Evolutionary conservation across 2,888 invertebrate species (phyloP).

Genomic region (Charanyca ferruginea): DNA sequence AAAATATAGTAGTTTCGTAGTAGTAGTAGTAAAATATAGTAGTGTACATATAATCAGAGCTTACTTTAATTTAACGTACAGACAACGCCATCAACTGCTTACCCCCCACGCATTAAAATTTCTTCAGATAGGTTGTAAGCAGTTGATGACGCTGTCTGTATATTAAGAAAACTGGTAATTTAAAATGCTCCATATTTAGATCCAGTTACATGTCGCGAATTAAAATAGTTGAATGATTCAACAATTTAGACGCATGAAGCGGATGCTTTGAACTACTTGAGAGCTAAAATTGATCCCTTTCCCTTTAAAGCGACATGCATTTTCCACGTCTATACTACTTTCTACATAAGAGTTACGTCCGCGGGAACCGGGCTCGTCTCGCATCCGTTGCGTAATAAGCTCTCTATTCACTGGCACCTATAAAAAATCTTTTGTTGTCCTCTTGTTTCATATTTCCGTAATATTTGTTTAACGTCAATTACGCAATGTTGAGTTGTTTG

Average conservation of each 20-base stretch:
- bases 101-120: too few relatives aligned
- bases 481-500: slow-evolving; percentile 39
- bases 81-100: too few relatives aligned
- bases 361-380: slow-evolving; percentile 70
- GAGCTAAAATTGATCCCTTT: slow-evolving; percentile 70
- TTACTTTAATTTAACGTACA: slow-evolving; percentile 9
- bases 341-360: slow-evolving; percentile 73
- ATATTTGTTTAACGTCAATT: slow-evolving; percentile 51
- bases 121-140: too few relatives aligned
- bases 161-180: slow-evolving; percentile 26
- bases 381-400: slow-evolving; percentile 73
- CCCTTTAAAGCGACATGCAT: slow-evolving; percentile 62
- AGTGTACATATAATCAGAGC: background rate
- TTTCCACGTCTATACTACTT: slow-evolving; percentile 70
- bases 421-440: slow-evolving; percentile 64
- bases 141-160: too few relatives aligned
- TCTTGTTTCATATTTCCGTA: slow-evolving; percentile 54
- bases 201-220: slow-evolving; percentile 56
- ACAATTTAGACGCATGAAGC: slow-evolving; percentile 52
- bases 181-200: slow-evolving; percentile 48
- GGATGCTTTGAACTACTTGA: slow-evolving; percentile 66
- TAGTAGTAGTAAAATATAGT: too few relatives aligned
- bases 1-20: too few relatives aligned
- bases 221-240: slow-evolving; percentile 56
- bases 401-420: slow-evolving; percentile 54